These are phyloP conservation scores for Tetheella fluctuosa DNA, from an alignment of 2,888 invertebrate species.

Conservation along the genomic window DNA sequence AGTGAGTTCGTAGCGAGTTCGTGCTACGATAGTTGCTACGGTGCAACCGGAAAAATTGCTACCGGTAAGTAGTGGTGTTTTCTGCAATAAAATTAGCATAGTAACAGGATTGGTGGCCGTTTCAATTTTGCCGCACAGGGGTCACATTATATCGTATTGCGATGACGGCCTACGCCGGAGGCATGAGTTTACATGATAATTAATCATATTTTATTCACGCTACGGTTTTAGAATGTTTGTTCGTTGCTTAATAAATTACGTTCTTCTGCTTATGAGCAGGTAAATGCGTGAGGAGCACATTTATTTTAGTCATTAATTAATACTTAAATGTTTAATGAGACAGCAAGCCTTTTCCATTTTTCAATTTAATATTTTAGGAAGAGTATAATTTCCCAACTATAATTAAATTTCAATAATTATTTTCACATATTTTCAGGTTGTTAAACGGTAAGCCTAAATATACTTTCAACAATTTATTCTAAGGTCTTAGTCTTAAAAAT, in stretches of 20 bases:
- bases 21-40: slow-evolving; percentile 41
- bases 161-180: slow-evolving; percentile 1
- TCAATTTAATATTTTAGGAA: neutral
- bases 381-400: neutral
- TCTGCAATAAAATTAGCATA: slow-evolving; percentile 59
- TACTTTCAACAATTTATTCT: neutral
- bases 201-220: slow-evolving; percentile 34
- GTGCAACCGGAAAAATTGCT: slow-evolving; percentile 52
- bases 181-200: slow-evolving; percentile 14
- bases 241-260: slow-evolving; percentile 24
- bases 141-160: slow-evolving; percentile 11
- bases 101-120: slow-evolving; percentile 28
- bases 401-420: neutral
- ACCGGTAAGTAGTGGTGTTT: slow-evolving; percentile 67
- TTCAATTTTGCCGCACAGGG: neutral
- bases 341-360: too few relatives aligned
- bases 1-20: slow-evolving; percentile 63
- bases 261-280: slow-evolving; percentile 21
- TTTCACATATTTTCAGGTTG: neutral
- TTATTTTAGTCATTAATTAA: slow-evolving; percentile 10
- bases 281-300: slow-evolving; percentile 17
- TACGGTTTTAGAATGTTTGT: slow-evolving; percentile 25
- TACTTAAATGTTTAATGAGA: neutral
- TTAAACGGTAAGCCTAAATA: neutral
- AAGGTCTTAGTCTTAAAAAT: neutral